A percentile compares a stretch with the other conserved stretches of the same genome.
Conservation (phyloP, 2,113 vertebrate genomes). For the Geococcyx californianus region DNA sequence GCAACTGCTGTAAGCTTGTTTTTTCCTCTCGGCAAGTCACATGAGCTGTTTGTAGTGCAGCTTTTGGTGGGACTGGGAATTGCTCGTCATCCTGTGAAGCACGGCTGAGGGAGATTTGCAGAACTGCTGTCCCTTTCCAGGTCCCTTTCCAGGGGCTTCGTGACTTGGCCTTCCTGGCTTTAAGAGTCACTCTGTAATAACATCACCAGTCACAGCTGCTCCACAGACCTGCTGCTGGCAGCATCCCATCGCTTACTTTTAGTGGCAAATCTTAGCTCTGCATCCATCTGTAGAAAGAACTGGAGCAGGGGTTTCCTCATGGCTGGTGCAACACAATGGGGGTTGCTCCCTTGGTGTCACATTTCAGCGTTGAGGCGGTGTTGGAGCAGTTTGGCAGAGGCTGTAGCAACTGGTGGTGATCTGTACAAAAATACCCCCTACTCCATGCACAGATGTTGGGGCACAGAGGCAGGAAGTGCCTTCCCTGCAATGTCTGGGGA, state of each 20-base stretch:
- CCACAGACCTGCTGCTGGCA: not conserved
- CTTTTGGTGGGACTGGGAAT: not conserved
- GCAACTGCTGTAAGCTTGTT: conserved; percentile 86
- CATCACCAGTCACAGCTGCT: not conserved
- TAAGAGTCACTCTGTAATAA: not conserved
- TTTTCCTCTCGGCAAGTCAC: not conserved
- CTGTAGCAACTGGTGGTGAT: not conserved
- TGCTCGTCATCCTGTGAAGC: not conserved
- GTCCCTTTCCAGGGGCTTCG: not conserved
- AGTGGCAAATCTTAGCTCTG: not conserved
- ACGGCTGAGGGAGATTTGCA: fast-evolving
- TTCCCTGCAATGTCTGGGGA: not conserved
- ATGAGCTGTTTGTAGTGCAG: fast-evolving
- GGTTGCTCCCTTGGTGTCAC: not conserved
- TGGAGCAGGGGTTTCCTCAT: not conserved
- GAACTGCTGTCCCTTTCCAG: not conserved
- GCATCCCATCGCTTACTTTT: not conserved
- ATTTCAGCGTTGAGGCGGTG: fast-evolving
- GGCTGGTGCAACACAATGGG: fast-evolving
- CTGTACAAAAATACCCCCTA: not conserved
- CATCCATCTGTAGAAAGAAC: not conserved
- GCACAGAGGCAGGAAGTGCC: not conserved
- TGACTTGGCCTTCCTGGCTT: not conserved
- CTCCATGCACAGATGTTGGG: not conserved
- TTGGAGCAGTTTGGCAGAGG: not conserved